Percentiles rank a stretch among this genome's conserved stretches.
Conservation (phyloP, 2,888 invertebrate genomes). For the Tinea semifulvella region DNA sequence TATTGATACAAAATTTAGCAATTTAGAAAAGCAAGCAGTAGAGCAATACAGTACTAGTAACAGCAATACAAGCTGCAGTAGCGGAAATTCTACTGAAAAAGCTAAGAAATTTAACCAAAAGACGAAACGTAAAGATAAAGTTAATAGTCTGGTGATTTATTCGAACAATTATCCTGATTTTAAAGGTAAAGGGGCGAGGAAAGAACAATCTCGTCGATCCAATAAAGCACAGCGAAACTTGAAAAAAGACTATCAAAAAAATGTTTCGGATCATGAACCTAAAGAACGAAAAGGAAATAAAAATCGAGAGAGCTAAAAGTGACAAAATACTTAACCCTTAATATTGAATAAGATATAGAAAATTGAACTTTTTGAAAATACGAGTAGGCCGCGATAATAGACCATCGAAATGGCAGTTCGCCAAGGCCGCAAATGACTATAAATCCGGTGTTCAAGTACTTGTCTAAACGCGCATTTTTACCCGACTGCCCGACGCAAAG, state of each 20-base stretch:
- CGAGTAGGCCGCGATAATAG: too few species aligned
- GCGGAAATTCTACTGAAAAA: slow-evolving; percentile 47
- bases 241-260: slow-evolving; percentile 42
- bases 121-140: slow-evolving; percentile 54
- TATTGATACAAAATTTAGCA: slow-evolving; percentile 67
- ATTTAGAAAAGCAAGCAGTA: slow-evolving; percentile 71
- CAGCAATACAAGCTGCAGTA: slow-evolving; percentile 58
- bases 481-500: too few species aligned
- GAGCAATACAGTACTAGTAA: slow-evolving; percentile 70
- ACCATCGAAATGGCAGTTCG: too few species aligned
- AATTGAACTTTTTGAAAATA: too few species aligned
- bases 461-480: too few species aligned
- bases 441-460: too few species aligned
- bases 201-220: slow-evolving; percentile 42
- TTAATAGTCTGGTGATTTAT: slow-evolving; percentile 54
- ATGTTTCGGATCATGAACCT: slow-evolving; percentile 52
- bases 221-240: slow-evolving; percentile 35
- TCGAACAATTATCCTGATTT: slow-evolving; percentile 59
- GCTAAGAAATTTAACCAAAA: slow-evolving; percentile 31
- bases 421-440: too few species aligned
- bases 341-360: too few species aligned
- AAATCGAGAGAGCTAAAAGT: slow-evolving; percentile 44
- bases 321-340: too few species aligned
- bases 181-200: slow-evolving; percentile 56
- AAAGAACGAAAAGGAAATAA: slow-evolving; percentile 40